A percentile compares a stretch with the other conserved stretches of the same genome.
These are phyloP conservation scores for Chrysocyon brachyurus DNA, from an alignment of 2,797 vertebrate species.

Conservation along the genomic window DNA sequence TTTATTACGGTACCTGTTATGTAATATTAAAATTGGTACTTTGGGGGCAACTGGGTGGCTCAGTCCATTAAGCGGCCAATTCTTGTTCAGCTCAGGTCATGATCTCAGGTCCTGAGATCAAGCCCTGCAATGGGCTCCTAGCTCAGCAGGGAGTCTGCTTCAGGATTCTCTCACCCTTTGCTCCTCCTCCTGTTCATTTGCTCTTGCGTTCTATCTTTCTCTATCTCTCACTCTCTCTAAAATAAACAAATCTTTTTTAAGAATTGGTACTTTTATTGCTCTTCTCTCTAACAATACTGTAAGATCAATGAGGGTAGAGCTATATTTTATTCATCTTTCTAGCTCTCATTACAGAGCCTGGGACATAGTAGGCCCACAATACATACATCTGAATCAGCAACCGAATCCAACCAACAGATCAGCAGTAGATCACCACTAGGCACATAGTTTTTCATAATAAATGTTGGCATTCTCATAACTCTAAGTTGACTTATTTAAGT, in stretches of 20 bases:
- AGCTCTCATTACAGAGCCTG: neutral
- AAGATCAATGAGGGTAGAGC: neutral
- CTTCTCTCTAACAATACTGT: neutral
- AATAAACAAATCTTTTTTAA: neutral
- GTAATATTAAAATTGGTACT: neutral
- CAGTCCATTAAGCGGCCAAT: neutral
- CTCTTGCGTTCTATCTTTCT: neutral
- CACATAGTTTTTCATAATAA: neutral
- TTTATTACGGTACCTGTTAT: neutral
- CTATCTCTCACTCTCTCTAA: neutral
- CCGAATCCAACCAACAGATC: neutral
- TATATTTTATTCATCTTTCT: neutral
- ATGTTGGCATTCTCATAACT: neutral
- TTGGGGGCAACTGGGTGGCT: neutral
- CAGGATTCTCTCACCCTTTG: neutral
- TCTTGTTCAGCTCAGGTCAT: neutral
- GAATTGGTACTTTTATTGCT: neutral
- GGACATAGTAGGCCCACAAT: neutral
- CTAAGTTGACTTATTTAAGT: conserved; percentile 1
- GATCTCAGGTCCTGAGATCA: neutral
- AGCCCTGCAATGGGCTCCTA: neutral
- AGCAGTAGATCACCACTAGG: neutral
- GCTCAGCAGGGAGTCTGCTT: neutral
- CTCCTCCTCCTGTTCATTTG: neutral
- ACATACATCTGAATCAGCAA: neutral